Base-by-base conservation (phyloP, 2,797 vertebrate genomes). In the Spondyliosoma cantharus region DNA sequence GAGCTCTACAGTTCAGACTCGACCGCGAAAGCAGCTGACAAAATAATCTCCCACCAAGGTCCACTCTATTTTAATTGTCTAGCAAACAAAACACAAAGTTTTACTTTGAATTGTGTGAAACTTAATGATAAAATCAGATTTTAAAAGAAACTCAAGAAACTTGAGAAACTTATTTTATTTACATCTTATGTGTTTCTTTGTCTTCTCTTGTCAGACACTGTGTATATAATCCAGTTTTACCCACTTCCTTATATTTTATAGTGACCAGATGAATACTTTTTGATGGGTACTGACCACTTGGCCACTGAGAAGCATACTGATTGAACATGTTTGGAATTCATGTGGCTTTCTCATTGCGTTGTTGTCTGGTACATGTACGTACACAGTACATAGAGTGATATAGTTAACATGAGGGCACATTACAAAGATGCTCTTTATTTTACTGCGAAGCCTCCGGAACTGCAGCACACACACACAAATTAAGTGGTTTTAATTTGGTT, bases 401-500 rank as follows among this genome's bases (percentile, higher is more conserved):
- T 53, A 27, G 12, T 71, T 70, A 63, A 67, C 20, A 69, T 11
- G 20, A 50, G 56, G 60, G 45, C 37, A 65, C 60, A 58, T 76
- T 19, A 69, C 65, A 78, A 75, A 73, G 58, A 76, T 65, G 68
- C 76, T 77, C 57, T 72, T 65, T 75, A 59, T 42, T 63, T 61
- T 64, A 80, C 48, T 73, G 53, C 58, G 60, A 73, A 69, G 48
- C 22, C 52, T 76, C 16, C 72, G 42, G 45, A 80, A 54, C 63
- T 68, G 59, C 61, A 71, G 49, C 80, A 78, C 42, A 75, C 32
- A 75, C 32, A 75, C 59, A 63, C 54, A 37, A 68, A 64, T 63
- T 78, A 78, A 84, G 81, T 65, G 64, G 62, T 72, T 74, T 81
- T 81, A 71, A 87, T 81, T 82, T 63, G 48, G 69, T 81, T 80